Conservation (phyloP, 1,140 invertebrate species). For the Sycophaga agraensis region DNA sequence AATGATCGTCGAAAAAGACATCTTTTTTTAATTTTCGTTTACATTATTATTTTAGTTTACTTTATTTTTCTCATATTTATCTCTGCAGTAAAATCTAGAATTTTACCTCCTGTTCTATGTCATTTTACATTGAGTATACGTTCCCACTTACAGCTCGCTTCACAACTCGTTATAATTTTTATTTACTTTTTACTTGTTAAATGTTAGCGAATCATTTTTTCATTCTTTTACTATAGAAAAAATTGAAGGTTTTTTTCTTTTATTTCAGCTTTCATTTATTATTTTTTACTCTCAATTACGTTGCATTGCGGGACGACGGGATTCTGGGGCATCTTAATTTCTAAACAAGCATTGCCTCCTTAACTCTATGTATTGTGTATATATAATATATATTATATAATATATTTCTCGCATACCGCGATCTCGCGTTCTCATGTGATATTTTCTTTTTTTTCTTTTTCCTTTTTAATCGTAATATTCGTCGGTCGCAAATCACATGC, state of each 20-base stretch:
- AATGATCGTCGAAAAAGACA: slow-evolving; percentile 26
- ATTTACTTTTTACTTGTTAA: slow-evolving; percentile 27
- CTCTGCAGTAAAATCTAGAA: slow-evolving; percentile 22
- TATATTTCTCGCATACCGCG: slow-evolving; percentile 27
- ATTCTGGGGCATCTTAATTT: slow-evolving; percentile 41
- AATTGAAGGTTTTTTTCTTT: slow-evolving; percentile 30
- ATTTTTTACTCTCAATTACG: slow-evolving; percentile 27
- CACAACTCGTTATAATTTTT: slow-evolving; percentile 31
- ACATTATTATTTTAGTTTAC: neutral
- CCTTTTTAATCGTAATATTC: too few relatives aligned
- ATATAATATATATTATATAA: slow-evolving; percentile 38
- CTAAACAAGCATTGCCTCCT: slow-evolving; percentile 46
- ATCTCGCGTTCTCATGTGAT: slow-evolving; percentile 14
- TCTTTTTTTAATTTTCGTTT: slow-evolving; percentile 20
- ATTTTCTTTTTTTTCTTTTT: slow-evolving; percentile 19
- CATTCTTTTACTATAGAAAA: neutral
- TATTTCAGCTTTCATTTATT: neutral
- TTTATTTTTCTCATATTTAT: slow-evolving; percentile 3
- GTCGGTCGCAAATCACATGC: neutral
- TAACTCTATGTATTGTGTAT: slow-evolving; percentile 34
- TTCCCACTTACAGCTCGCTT: slow-evolving; percentile 29
- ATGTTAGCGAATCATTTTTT: slow-evolving; percentile 17
- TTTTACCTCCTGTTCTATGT: slow-evolving; percentile 27
- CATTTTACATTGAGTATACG: slow-evolving; percentile 28
- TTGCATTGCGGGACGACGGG: slow-evolving; percentile 44